Evolutionary conservation across 2,888 invertebrate genomes (phyloP).

Genomic region (Tetheella fluctuosa): DNA sequence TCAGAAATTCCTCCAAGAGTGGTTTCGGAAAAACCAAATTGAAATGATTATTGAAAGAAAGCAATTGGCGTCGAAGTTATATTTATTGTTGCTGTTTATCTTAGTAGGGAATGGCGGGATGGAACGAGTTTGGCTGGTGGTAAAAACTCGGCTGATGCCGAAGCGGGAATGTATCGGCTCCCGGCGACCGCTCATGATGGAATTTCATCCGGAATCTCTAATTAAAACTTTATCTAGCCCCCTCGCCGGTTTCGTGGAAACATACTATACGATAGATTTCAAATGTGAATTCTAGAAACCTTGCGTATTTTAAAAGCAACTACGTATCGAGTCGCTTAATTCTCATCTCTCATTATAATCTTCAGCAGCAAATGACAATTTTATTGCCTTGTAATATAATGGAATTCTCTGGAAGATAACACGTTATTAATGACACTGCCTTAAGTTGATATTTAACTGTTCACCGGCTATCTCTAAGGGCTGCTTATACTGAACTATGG

Average conservation of each 20-base stretch:
- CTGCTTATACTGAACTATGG: background rate
- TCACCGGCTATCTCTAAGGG: conserved; percentile 1
- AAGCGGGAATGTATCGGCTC: conserved; percentile 76
- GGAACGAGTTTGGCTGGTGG: conserved; percentile 68
- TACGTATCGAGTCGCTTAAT: background rate
- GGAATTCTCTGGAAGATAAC: background rate
- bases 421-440: background rate
- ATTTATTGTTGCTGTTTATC: conserved; percentile 70
- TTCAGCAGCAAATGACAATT: background rate
- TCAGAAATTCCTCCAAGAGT: conserved; percentile 23
- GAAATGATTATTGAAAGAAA: conserved; percentile 55
- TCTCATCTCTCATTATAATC: background rate
- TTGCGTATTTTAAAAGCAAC: background rate
- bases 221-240: conserved; percentile 82
- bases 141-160: conserved; percentile 76
- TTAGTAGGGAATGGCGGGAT: conserved; percentile 57
- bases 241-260: conserved; percentile 50
- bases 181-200: conserved; percentile 64
- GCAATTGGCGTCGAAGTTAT: conserved; percentile 59
- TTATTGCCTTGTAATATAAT: conserved; percentile 2
- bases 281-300: background rate
- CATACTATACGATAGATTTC: background rate
- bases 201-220: conserved; percentile 80
- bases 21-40: conserved; percentile 27
- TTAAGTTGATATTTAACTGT: conserved; percentile 5